phyloP scores from a whole-genome alignment of 1,140 invertebrate genomes.

The Plectrocnemia conspersa region DNA sequence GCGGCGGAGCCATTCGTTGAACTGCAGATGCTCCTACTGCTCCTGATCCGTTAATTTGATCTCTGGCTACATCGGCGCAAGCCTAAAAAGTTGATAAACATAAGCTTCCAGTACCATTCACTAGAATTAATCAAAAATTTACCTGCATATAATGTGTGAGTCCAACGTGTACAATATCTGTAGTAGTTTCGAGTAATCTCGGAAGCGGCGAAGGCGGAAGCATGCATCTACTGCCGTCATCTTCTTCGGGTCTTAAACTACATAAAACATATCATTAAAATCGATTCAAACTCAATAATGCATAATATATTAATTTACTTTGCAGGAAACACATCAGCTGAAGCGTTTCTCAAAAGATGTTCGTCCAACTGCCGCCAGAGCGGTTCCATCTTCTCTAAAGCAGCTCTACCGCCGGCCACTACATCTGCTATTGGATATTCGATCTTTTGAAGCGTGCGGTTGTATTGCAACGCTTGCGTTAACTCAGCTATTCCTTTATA shows the following conservation, averaged over 20 bases:
- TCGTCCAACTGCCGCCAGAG: constrained; percentile 32
- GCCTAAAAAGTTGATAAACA: constrained; percentile 18
- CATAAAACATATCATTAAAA: background rate
- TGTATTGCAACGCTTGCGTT: constrained; percentile 32
- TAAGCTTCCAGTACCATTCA: background rate
- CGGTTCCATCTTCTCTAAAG: constrained; percentile 30
- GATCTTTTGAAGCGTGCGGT: constrained; percentile 31
- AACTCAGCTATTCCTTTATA: constrained; percentile 32
- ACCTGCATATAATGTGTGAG: constrained; percentile 29
- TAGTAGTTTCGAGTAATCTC: constrained; percentile 25
- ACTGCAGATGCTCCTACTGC: constrained; percentile 9
- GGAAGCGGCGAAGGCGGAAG: constrained; percentile 29
- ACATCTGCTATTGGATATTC: constrained; percentile 33
- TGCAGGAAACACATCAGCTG: constrained; percentile 28
- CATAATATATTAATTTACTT: constrained; percentile 13
- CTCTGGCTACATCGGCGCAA: constrained; percentile 29
- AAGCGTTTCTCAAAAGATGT: constrained; percentile 29
- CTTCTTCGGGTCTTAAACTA: constrained; percentile 19
- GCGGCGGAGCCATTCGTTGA: constrained; percentile 22
- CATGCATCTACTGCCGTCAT: constrained; percentile 18
- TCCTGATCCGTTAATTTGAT: constrained; percentile 18
- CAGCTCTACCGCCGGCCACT: constrained; percentile 23
- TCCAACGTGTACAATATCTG: constrained; percentile 30
- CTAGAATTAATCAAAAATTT: background rate
- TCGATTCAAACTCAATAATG: background rate